Evolutionary conservation across 2,888 invertebrate genomes (phyloP), one percentile per base, ranked within the genome.

Genomic region (Dioctria rufipes): DNA sequence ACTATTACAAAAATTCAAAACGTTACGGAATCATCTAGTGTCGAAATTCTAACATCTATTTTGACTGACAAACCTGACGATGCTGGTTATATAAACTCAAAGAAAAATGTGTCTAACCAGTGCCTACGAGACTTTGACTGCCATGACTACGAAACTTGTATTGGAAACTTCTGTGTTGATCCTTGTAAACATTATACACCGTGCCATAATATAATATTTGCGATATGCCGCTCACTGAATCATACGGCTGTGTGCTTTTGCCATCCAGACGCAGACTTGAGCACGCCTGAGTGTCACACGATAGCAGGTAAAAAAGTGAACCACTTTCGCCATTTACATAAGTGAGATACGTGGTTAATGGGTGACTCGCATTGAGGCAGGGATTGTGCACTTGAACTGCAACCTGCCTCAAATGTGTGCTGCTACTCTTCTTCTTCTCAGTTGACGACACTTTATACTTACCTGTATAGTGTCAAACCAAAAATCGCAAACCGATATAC

Each of bases 191-290:
- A 88, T 84, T 90, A 89, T 84, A 86, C 87, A 83, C 90, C 90
- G 82, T 90, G 90, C 86, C 86, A 86, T 60, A 25, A 25, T 25
- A 25, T 25, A 25, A 86, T 85, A 82, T 88, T 88, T 85, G 86
- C 89, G 82, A 85, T 87, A 83, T 92, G 92, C 88, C 88, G 88
- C 84, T 90, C 91, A 81, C 86, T 89, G 83, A 89, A 89, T 85
- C 91, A 92, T 87, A 89, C 89, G 85, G 89, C 91, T 84, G 89
- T 90, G 89, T 92, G 92, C 89, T 90, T 90, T 88, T 92, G 92
- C 88, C 86, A 87, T 86, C 84, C 89, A 84, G 86, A 83, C 85
- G 87, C 87, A 85, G 88, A 88, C 90, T 86, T 88, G 88, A 89
- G 88, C 89, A 87, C 85, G 82, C 86, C 87, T 88, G 90, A 90